phyloP scores from a whole-genome alignment of 2,888 invertebrate genomes.

The Mythimna ferrago region DNA sequence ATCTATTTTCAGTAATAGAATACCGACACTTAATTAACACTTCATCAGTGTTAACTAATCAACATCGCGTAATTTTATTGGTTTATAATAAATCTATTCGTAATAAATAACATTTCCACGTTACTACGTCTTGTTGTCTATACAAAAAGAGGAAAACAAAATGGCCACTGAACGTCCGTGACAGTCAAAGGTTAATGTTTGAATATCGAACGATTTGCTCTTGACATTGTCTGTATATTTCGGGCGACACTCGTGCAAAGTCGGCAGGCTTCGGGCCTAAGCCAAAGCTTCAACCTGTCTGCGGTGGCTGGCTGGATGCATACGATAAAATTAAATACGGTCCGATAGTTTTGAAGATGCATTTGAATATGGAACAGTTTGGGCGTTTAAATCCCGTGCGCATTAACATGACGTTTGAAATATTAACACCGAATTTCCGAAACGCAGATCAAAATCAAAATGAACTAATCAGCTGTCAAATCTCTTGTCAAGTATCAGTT shows the following conservation, averaged over 20 bases:
- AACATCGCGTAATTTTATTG: neutral
- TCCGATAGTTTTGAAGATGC: neutral
- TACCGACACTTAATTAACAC: neutral
- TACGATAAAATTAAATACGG: neutral
- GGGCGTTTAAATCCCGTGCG: too few species aligned
- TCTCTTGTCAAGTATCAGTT: too few species aligned
- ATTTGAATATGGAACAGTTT: neutral
- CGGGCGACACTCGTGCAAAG: neutral
- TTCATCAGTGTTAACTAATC: neutral
- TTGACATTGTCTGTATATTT: conserved; percentile 17
- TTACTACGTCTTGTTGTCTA: too few species aligned
- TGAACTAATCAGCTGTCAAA: too few species aligned
- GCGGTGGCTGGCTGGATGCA: neutral
- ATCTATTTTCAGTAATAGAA: neutral
- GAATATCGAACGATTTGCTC: conserved; percentile 21
- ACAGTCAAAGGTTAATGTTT: neutral
- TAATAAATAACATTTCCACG: too few species aligned
- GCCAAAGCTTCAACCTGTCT: neutral
- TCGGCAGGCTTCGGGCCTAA: neutral
- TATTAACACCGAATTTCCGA: too few species aligned
- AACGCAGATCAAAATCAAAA: too few species aligned
- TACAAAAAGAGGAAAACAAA: neutral
- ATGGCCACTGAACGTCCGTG: neutral
- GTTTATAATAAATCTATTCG: too few species aligned
- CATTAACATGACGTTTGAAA: too few species aligned